Conservation (phyloP, 2,797 vertebrate genomes). For the Lagorchestes hirsutus region DNA sequence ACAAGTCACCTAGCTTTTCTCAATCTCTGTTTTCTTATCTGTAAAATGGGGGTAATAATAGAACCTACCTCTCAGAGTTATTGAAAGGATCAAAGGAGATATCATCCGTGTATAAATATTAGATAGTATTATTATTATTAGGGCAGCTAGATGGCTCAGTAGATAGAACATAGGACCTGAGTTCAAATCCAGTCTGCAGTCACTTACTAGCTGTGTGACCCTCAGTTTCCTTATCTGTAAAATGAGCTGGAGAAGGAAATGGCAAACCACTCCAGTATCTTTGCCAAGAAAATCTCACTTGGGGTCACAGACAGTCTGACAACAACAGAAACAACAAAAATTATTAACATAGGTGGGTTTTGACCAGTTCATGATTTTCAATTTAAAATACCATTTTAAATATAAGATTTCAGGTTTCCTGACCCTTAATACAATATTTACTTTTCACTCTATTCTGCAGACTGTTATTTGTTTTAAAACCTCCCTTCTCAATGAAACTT, state of each 20-base stretch:
- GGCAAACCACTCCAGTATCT: too few species aligned
- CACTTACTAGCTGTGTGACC: too few species aligned
- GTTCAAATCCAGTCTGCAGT: background rate
- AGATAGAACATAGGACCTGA: background rate
- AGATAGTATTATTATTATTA: background rate
- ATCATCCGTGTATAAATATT: background rate
- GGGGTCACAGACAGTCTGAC: too few species aligned
- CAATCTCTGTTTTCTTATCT: background rate
- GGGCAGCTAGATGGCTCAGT: background rate
- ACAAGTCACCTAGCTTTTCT: background rate
- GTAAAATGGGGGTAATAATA: background rate
- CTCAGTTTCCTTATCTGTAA: too few species aligned
- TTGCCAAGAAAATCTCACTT: too few species aligned
- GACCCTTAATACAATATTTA: background rate
- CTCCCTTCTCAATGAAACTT: background rate
- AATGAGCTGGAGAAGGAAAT: too few species aligned
- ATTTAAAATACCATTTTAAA: background rate
- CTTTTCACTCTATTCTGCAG: background rate
- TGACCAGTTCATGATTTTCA: background rate
- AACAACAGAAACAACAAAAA: background rate
- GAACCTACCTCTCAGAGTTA: background rate
- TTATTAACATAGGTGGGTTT: background rate
- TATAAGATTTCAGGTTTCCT: background rate
- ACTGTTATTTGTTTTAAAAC: background rate
- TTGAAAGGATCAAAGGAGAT: background rate